Evolutionary conservation across 2,797 vertebrate species (phyloP).

Genomic region (Acanthiza pusilla): DNA sequence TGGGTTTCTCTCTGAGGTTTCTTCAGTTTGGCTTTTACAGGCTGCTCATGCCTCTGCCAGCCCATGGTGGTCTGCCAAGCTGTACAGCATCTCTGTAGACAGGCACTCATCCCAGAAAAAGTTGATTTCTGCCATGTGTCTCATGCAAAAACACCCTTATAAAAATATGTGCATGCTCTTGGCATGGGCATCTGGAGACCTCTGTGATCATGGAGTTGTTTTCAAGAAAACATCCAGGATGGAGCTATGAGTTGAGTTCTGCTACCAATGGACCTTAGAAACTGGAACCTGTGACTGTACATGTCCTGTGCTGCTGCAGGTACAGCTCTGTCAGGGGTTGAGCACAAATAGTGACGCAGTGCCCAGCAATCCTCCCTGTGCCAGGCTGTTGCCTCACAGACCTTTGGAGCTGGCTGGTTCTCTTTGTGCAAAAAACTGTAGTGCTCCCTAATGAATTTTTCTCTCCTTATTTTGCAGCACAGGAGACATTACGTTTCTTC

Average conservation of each 20-base stretch:
- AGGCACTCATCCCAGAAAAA: not conserved
- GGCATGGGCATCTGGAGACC: not conserved
- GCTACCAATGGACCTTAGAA: rapidly evolving
- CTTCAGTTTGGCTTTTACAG: not conserved
- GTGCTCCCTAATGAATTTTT: not conserved
- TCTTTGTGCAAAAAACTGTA: not conserved
- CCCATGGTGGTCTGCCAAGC: not conserved
- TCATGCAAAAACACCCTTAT: not conserved
- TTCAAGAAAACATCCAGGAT: not conserved
- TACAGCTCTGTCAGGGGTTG: not conserved
- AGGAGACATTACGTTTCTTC: not conserved
- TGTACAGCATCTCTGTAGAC: not conserved
- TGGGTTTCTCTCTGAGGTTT: not conserved
- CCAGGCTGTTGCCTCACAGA: not conserved
- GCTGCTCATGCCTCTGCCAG: not conserved
- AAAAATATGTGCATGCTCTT: not conserved
- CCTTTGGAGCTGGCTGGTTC: not conserved
- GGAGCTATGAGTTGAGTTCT: not conserved
- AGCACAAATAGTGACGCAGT: not conserved
- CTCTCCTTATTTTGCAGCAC: not conserved
- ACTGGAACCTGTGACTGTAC: rapidly evolving
- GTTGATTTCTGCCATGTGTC: not conserved
- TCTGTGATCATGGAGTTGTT: not conserved
- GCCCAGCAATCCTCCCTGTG: rapidly evolving
- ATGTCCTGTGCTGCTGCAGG: rapidly evolving